These are phyloP conservation scores for Penaeus vannamei DNA, from an alignment of 1,140 invertebrate genomes.

Conservation along the genomic window DNA sequence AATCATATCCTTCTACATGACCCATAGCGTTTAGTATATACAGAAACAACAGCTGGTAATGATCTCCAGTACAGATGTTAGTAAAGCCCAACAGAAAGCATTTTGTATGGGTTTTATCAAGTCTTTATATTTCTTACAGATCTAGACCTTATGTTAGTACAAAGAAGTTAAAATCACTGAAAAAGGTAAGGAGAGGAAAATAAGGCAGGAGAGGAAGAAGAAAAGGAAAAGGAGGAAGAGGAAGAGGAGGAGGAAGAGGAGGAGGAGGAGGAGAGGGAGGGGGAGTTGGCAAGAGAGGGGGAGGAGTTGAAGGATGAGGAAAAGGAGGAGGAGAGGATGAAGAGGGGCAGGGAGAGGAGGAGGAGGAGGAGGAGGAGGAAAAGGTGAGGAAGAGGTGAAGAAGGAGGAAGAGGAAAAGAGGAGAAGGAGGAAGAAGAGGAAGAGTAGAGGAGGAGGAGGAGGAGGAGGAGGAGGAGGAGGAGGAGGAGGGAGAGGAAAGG, in stretches of 20 bases:
- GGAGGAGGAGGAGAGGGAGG: neutral
- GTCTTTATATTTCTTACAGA: too few species aligned
- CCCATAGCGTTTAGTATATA: too few species aligned
- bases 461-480: too few species aligned
- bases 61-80: conserved; percentile 44
- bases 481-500: neutral
- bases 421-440: neutral
- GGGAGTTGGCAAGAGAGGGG: neutral
- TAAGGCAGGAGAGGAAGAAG: neutral
- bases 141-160: neutral
- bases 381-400: neutral
- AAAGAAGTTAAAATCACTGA: too few species aligned
- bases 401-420: neutral
- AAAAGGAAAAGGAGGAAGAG: neutral
- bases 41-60: too few species aligned
- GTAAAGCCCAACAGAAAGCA: neutral
- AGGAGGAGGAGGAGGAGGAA: neutral
- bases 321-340: neutral
- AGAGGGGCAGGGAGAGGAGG: neutral
- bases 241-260: neutral
- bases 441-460: neutral
- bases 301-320: neutral
- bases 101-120: too few species aligned
- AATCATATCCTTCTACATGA: too few species aligned
- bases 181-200: neutral